phyloP scores from a whole-genome alignment of 2,888 invertebrate genomes.

The Dynastes tityus region DNA sequence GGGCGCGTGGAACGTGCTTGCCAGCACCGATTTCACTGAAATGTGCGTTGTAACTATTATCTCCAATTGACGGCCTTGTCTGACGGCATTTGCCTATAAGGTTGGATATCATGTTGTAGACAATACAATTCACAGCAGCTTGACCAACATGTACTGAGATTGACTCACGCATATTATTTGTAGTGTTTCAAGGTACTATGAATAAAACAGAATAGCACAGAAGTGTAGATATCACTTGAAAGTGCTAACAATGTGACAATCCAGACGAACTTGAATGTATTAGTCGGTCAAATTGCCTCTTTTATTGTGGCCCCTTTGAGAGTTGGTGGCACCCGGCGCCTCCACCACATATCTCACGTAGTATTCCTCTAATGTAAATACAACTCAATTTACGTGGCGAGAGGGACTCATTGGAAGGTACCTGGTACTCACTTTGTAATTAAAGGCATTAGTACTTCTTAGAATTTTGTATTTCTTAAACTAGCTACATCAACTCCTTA shows the following conservation, averaged over 20 bases:
- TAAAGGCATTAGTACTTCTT: no score
- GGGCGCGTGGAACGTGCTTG: conserved; percentile 95
- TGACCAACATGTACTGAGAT: conserved; percentile 86
- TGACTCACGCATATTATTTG: conserved; percentile 77
- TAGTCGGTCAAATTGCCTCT: no score
- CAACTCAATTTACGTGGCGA: no score
- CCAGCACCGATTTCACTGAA: conserved; percentile 96
- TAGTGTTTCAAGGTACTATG: conserved; percentile 42
- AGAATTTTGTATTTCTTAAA: no score
- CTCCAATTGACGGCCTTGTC: conserved; percentile 92
- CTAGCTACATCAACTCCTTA: no score
- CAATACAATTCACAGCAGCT: conserved; percentile 91
- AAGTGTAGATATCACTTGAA: conserved; percentile 60
- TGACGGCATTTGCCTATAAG: conserved; percentile 94
- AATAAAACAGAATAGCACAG: conserved; percentile 51
- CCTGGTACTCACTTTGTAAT: no score
- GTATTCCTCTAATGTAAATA: no score
- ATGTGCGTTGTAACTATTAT: conserved; percentile 96
- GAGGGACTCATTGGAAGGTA: no score
- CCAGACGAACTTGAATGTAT: conserved; percentile 75
- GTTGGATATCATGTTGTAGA: conserved; percentile 92
- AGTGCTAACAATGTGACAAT: conserved; percentile 78
- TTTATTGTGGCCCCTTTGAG: no score
- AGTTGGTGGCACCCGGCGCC: no score
- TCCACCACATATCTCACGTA: no score